Base-by-base conservation (phyloP, 2,888 invertebrate species). In the Hyposoter didymator region DNA sequence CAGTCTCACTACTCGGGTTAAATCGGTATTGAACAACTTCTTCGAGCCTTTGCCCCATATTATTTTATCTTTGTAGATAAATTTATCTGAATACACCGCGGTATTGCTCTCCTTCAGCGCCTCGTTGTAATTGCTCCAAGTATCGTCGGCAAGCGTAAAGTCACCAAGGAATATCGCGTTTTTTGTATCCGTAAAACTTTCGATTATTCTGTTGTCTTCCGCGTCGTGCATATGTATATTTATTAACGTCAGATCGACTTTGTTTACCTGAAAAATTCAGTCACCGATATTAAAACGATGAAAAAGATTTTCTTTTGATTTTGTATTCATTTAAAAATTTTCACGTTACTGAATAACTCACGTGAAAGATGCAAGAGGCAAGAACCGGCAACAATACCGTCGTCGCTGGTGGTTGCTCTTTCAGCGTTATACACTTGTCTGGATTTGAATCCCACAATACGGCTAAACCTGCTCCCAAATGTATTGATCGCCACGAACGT, bases 1-100 rank as follows among this genome's bases (percentile, higher is more conserved):
- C 19, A 96, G 95, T 74, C 95, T 95, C 55, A 97, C 95, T n/a
- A 96, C 95, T 7, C 96, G 96, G 66, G 95, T 94, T 79, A 94
- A 92, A 0, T 96, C 96, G 85, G 96, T 96, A 88, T 87, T 75
- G 39, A 88, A 87, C 45, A 88, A 52, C 39, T 85, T 85, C 35
- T 87, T 86, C 7, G 89, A 86, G 17, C 87, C 88, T 59, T 76
- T 85, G 2, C 89, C 87, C 89, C 89, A 89, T 49, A 88, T 84
- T n/a, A 89, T 89, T 59, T 88, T 89, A 70, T 89, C 89, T 55
- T 88, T 89, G 66, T 84, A 88, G 49, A 88, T 73, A 22, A 78
- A 83, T 64, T 85, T 86, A 6, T 88, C 88, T 7, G 87, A 39
- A 74, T 84, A 72, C 4, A 88, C 85, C 12, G 89, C 86, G 2